These are phyloP conservation scores for Andrena cerasifolii DNA, from an alignment of 1,140 invertebrate genomes.

Conservation along the genomic window DNA sequence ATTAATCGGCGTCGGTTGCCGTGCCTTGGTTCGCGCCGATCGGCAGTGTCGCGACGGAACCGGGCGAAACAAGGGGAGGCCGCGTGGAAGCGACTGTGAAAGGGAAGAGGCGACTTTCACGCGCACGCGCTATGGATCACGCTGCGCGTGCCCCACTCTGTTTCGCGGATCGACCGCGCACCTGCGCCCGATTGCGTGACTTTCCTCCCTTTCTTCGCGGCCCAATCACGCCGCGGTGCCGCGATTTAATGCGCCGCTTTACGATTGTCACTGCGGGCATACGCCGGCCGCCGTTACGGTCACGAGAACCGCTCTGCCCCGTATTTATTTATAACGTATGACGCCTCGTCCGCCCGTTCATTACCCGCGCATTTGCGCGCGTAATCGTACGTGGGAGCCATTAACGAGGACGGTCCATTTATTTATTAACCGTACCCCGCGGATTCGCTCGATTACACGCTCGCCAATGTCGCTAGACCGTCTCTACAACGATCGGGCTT, in stretches of 20 bases:
- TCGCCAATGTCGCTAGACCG: neutral
- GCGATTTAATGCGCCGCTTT: conserved; percentile 70
- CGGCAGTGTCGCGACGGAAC: neutral
- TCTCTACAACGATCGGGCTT: too few relatives aligned
- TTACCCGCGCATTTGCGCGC: conserved; percentile 47
- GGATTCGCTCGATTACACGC: neutral
- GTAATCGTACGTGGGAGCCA: conserved; percentile 39
- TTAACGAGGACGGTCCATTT: conserved; percentile 37
- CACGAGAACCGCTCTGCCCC: conserved; percentile 9
- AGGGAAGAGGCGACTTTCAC: conserved; percentile 67
- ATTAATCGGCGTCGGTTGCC: conserved; percentile 66
- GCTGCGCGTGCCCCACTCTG: conserved; percentile 69
- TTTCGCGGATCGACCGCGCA: conserved; percentile 51
- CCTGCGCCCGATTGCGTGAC: conserved; percentile 68
- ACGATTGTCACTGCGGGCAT: conserved; percentile 64
- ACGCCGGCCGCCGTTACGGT: conserved; percentile 25
- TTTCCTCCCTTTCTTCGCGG: conserved; percentile 31
- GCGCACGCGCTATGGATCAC: conserved; percentile 69
- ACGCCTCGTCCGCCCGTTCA: conserved; percentile 9
- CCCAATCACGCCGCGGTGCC: conserved; percentile 52
- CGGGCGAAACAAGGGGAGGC: neutral
- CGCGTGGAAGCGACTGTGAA: conserved; percentile 2
- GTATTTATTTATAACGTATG: conserved; percentile 45
- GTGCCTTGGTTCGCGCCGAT: conserved; percentile 28
- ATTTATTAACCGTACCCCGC: conserved; percentile 31